Conservation (phyloP, 2,888 invertebrate species). For the Meliscaeva auricollis region DNA sequence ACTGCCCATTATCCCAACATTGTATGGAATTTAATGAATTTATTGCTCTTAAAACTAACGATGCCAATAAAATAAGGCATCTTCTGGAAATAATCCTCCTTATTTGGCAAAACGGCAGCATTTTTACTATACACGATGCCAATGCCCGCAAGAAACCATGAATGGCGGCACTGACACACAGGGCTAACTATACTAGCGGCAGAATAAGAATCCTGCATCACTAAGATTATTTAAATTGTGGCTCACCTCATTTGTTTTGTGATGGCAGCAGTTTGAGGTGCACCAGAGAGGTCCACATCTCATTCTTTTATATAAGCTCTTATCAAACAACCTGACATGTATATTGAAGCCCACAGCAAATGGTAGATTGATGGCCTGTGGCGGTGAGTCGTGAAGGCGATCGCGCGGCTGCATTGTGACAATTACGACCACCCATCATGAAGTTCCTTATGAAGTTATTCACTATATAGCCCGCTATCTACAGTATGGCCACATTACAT, state of each 20-base stretch:
- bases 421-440: constrained; percentile 68
- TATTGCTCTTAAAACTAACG: constrained; percentile 73
- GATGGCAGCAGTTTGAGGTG: constrained; percentile 7
- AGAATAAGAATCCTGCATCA: constrained; percentile 1
- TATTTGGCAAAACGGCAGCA: constrained; percentile 64
- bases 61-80: constrained; percentile 65
- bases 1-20: constrained; percentile 59
- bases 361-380: constrained; percentile 48
- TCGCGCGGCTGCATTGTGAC: constrained; percentile 35
- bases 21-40: constrained; percentile 76
- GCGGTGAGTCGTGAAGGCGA: constrained; percentile 23
- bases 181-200: too few relatives aligned
- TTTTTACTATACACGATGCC: constrained; percentile 32
- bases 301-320: constrained; percentile 13
- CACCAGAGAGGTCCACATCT: constrained; percentile 37
- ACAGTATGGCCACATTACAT: constrained; percentile 42
- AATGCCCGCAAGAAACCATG: constrained; percentile 32
- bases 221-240: constrained; percentile 71
- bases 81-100: constrained; percentile 60
- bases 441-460: constrained; percentile 55
- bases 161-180: constrained; percentile 26
- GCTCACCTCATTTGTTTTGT: constrained; percentile 70
- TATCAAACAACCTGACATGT: constrained; percentile 64
- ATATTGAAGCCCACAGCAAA: constrained; percentile 45
- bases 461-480: constrained; percentile 36